phyloP scores from a whole-genome alignment of 2,797 vertebrate species.

The Pantherophis vulpinus region DNA sequence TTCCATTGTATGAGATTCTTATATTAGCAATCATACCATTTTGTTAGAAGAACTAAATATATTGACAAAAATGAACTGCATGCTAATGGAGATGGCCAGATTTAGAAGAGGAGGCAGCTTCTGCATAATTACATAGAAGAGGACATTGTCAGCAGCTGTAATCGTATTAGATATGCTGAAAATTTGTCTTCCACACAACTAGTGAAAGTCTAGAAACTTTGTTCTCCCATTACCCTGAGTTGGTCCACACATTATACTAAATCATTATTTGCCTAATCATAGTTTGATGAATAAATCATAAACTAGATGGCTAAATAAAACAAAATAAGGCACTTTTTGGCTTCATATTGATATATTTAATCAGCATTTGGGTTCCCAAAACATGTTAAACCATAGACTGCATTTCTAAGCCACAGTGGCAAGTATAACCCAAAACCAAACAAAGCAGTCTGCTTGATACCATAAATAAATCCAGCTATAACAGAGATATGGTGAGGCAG shows the following conservation, averaged over 20 bases:
- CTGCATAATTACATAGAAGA: neutral
- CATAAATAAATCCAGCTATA: neutral
- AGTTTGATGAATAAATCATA: neutral
- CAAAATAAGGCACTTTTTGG: neutral
- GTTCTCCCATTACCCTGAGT: neutral
- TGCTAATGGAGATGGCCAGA: neutral
- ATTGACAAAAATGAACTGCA: neutral
- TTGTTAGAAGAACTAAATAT: neutral
- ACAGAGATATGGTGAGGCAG: neutral
- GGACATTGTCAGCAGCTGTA: neutral
- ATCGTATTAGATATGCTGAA: neutral
- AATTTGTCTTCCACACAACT: neutral
- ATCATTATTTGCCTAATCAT: neutral
- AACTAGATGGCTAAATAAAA: neutral
- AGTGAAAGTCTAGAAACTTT: neutral
- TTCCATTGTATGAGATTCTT: no score
- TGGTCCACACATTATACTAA: neutral
- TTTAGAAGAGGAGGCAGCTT: neutral
- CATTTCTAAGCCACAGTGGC: neutral
- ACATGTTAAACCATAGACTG: neutral
- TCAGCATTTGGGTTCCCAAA: neutral
- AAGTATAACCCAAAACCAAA: neutral
- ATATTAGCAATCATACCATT: neutral
- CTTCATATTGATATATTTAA: neutral
- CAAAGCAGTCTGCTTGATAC: neutral